phyloP scores from a whole-genome alignment of 2,113 vertebrate species.

The Electrona antarctica region DNA sequence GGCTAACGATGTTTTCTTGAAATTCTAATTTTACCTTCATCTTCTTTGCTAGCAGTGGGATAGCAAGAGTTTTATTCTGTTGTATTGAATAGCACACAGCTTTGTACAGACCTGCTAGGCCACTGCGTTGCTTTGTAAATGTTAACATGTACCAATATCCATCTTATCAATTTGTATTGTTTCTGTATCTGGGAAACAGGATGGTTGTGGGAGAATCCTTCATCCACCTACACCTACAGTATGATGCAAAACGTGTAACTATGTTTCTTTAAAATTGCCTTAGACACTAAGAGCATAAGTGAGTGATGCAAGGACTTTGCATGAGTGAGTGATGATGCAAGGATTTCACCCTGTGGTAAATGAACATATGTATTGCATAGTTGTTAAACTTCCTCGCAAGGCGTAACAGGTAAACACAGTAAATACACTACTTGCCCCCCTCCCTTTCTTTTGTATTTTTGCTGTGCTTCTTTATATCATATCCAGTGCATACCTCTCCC shows the following conservation, averaged over 20 bases:
- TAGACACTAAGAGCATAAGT: constrained; percentile 92
- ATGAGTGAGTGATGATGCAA: constrained; percentile 6
- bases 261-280: constrained; percentile 94
- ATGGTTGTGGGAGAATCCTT: constrained; percentile 18
- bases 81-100: not conserved
- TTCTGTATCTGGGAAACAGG: constrained; percentile 29
- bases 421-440: constrained; percentile 39
- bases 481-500: constrained; percentile 77
- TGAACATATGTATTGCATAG: constrained; percentile 5
- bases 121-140: not conserved
- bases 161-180: not conserved
- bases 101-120: not conserved
- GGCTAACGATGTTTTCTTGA: constrained; percentile 11
- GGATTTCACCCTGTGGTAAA: constrained; percentile 9
- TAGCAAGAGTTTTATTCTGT: not conserved
- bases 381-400: constrained; percentile 33
- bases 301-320: not conserved
- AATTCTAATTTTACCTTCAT: not conserved
- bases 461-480: constrained; percentile 83
- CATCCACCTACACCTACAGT: constrained; percentile 32
- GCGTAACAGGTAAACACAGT: constrained; percentile 26
- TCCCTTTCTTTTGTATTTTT: constrained; percentile 71
- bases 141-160: not conserved
- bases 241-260: constrained; percentile 48
- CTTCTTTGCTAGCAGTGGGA: not conserved